Evolutionary conservation across 2,797 vertebrate genomes (phyloP).

Genomic region (Falco biarmicus): DNA sequence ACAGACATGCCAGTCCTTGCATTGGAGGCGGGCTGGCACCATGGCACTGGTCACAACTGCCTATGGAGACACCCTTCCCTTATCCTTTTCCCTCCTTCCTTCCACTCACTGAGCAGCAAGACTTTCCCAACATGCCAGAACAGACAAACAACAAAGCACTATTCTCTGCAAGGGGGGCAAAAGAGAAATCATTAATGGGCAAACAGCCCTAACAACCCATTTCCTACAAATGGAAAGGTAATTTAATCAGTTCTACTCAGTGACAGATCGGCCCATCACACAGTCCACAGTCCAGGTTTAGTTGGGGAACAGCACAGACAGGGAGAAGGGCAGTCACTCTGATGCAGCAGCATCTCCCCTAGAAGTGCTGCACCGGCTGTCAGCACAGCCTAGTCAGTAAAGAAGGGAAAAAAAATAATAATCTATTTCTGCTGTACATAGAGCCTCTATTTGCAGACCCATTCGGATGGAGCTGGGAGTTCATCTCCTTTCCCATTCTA

Average conservation of each 20-base stretch:
- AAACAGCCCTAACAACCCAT: neutral
- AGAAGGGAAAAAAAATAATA: neutral
- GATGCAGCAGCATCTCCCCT: neutral
- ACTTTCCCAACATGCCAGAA: neutral
- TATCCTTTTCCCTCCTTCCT: neutral
- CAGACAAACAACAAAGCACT: neutral
- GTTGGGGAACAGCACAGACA: neutral
- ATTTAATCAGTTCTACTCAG: neutral
- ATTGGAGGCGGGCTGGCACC: fast-evolving
- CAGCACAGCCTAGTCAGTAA: neutral
- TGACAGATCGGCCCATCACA: neutral
- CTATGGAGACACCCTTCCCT: neutral
- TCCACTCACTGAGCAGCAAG: neutral
- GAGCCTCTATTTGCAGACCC: neutral
- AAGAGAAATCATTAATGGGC: neutral
- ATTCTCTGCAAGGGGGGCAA: neutral
- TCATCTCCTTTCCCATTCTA: neutral
- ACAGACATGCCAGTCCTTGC: fast-evolving
- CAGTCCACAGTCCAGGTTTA: neutral
- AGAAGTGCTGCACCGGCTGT: neutral
- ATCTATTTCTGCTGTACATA: neutral
- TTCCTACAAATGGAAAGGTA: neutral
- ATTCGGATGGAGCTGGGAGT: neutral
- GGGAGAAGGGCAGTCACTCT: neutral
- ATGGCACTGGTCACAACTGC: neutral